Evolutionary conservation across 1,140 invertebrate species (phyloP).

Genomic region (Lordiphosa collinella): DNA sequence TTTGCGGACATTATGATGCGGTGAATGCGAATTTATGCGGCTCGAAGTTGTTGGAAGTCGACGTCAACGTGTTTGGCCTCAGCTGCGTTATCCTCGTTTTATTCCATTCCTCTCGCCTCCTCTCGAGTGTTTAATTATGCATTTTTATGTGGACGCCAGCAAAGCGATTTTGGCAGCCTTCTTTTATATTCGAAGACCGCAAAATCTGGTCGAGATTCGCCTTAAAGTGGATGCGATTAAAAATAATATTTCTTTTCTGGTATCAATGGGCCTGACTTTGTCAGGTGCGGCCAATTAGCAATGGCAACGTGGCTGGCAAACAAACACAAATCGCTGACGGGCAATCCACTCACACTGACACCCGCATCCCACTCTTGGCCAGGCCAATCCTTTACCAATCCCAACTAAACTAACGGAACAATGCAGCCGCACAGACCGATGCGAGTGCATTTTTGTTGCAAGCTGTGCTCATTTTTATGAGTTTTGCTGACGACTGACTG

Average conservation of each 20-base stretch:
- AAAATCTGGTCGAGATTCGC: slow-evolving; percentile 17
- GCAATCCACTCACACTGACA: slow-evolving; percentile 27
- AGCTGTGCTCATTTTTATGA: slow-evolving; percentile 57
- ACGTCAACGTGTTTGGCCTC: slow-evolving; percentile 26
- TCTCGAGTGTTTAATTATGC: slow-evolving; percentile 62
- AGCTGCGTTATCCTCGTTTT: slow-evolving; percentile 29
- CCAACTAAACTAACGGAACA: slow-evolving; percentile 20
- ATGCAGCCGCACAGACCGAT: slow-evolving; percentile 21
- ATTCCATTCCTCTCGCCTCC: slow-evolving; percentile 7
- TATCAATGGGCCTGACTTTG: slow-evolving; percentile 55
- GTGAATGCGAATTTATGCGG: slow-evolving; percentile 69
- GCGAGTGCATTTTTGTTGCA: slow-evolving; percentile 68
- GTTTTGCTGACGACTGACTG: slow-evolving; percentile 22
- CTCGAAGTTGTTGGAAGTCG: slow-evolving; percentile 5
- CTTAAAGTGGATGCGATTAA: neutral
- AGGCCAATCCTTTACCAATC: slow-evolving; percentile 12
- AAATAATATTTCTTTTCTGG: neutral
- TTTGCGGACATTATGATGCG: slow-evolving; percentile 77
- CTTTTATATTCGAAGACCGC: slow-evolving; percentile 40
- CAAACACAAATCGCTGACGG: slow-evolving; percentile 62
- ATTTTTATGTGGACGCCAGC: slow-evolving; percentile 63
- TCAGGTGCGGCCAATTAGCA: slow-evolving; percentile 71
- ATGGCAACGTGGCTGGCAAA: slow-evolving; percentile 38
- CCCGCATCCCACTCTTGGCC: neutral
- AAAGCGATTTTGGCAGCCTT: slow-evolving; percentile 39